Base-by-base conservation (phyloP, 2,113 vertebrate genomes). In the Hyla sarda region DNA sequence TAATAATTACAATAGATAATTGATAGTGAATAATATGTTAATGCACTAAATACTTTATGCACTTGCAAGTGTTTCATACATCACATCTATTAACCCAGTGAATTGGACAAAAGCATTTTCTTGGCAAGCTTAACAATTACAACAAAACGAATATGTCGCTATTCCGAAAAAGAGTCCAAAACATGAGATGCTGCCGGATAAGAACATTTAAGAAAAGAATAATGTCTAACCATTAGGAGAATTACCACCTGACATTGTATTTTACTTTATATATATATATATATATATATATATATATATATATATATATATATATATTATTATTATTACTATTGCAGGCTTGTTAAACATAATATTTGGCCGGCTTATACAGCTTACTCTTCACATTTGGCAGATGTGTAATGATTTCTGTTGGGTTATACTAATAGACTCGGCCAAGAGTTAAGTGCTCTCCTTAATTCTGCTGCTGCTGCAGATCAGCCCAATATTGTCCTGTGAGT, bases 401-500 rank as follows among this genome's bases (percentile, higher is more conserved):
- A 45, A 25, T 69, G 48, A 67, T 80, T 45, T 79, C 13, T 41
- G 52, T 47, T 56, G 45, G 14, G 14, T 7, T 56, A 54, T 58
- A 17, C 12, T 54, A 60, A 47, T n/a, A 45, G 32, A 54, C 30
- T 45, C 65, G 47, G 84, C 50, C 85, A 82, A 74, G 69, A 81
- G 76, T 81, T 72, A 54, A 58, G 76, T 60, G 56, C 47, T 60
- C 30, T 56, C 14, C n/a, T 17, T 47, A 47, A 54, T 76, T 60
- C 28, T 45, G 41, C 32, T 16, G 41, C 32, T 16, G 25, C 16
- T 52, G 28, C 17, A 72, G 41, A 71, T 72, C 10, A 48, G 32
- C 19, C 34, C n/a, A 71, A 71, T n/a, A 85, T 56, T 74, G 78
- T 87, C 65, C 85, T 87, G 25, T 21, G 85, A 62, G 77, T 87